Conservation (phyloP, 2,888 invertebrate species). For the Spilarctia lutea region DNA sequence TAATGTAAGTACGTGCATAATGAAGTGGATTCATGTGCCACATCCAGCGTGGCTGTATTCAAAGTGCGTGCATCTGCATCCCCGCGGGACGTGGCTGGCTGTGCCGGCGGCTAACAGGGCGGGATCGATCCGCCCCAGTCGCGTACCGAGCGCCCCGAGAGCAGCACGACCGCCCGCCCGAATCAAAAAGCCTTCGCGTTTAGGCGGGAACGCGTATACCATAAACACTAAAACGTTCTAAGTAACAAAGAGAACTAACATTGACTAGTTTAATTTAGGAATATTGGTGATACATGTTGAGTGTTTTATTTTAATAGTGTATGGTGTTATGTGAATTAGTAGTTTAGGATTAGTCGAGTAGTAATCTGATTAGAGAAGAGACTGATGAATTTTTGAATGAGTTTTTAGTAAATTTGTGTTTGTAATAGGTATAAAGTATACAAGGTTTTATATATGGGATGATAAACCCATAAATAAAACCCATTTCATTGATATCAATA, state of each 20-base stretch:
- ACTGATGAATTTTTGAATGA: conserved; percentile 18
- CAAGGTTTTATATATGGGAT: neutral
- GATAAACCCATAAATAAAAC: neutral
- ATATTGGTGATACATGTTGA: conserved; percentile 32
- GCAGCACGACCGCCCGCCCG: conserved; percentile 70
- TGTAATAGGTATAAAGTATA: conserved; percentile 15
- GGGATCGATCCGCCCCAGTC: conserved; percentile 82
- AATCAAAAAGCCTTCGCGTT: conserved; percentile 68
- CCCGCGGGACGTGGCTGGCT: conserved; percentile 76
- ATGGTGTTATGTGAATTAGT: conserved; percentile 34
- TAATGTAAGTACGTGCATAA: conserved; percentile 20
- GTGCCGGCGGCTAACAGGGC: conserved; percentile 64
- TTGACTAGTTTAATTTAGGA: conserved; percentile 19
- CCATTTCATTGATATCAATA: conserved; percentile 15
- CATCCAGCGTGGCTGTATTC: conserved; percentile 56
- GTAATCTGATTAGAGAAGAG: conserved; percentile 23
- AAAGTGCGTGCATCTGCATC: conserved; percentile 80
- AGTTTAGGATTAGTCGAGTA: conserved; percentile 36
- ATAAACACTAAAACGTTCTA: conserved; percentile 15
- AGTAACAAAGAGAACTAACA: conserved; percentile 5
- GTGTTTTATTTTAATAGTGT: conserved; percentile 36
- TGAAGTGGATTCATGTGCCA: conserved; percentile 34
- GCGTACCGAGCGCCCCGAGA: conserved; percentile 69
- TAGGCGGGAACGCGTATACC: conserved; percentile 77
- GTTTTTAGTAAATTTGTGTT: neutral